Percentiles rank a stretch among this genome's conserved stretches.
These are phyloP conservation scores for Bostrychus sinensis DNA, from an alignment of 2,113 vertebrate genomes.

Conservation along the genomic window DNA sequence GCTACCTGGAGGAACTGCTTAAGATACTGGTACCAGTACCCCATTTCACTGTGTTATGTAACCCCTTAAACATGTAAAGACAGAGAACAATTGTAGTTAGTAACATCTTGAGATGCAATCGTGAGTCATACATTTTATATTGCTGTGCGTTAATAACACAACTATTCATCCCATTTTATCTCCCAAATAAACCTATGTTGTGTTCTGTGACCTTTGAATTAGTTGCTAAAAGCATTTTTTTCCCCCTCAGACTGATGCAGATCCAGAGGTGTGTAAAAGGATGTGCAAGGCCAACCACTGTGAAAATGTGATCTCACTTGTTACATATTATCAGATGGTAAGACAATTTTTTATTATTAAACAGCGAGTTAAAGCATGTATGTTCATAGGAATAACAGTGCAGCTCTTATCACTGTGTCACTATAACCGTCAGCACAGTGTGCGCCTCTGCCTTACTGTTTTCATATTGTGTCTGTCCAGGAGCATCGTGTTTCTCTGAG, in stretches of 20 bases:
- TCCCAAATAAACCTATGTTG: slow-evolving; percentile 15
- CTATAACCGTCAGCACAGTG: neutral
- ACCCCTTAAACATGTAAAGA: too few relatives aligned
- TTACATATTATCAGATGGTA: slow-evolving; percentile 99
- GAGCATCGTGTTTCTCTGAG: slow-evolving; percentile 90
- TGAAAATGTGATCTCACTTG: slow-evolving; percentile 90
- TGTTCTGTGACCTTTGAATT: neutral
- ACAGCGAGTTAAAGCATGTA: too few relatives aligned
- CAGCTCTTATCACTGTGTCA: neutral
- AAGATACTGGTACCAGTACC: slow-evolving; percentile 90
- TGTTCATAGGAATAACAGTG: too few relatives aligned
- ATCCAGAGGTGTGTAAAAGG: slow-evolving; percentile 96
- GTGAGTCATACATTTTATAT: too few relatives aligned
- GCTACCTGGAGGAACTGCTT: slow-evolving; percentile 84
- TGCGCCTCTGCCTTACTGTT: neutral
- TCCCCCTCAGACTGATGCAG: slow-evolving; percentile 90
- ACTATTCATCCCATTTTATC: too few relatives aligned
- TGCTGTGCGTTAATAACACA: neutral
- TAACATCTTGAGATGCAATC: too few relatives aligned
- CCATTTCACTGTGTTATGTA: neutral
- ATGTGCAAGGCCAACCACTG: slow-evolving; percentile 92
- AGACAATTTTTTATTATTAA: too few relatives aligned
- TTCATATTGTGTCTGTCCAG: slow-evolving; percentile 70
- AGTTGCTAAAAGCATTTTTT: neutral
- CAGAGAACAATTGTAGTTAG: too few relatives aligned